Evolutionary conservation across 2,113 vertebrate genomes (phyloP), one percentile per base, ranked within the genome.

Genomic region (Notarius lentiginosus): DNA sequence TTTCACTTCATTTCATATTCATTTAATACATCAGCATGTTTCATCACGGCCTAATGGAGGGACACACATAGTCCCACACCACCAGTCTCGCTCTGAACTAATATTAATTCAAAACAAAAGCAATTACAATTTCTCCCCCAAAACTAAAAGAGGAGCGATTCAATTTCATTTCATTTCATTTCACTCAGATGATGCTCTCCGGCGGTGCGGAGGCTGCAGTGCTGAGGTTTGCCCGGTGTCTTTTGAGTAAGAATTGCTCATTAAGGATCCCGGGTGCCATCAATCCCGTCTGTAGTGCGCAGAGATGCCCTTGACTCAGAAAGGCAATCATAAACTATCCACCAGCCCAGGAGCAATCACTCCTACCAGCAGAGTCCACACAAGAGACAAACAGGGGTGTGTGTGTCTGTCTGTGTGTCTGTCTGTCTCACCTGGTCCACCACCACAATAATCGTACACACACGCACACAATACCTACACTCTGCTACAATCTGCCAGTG

Each of bases 281-380:
- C 87, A 89, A 79, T 89, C 83, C 86, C 66, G 85, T 41, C 75
- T 56, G 47, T 86, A 70, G 65, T 77, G 87, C 66, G n/a, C 70
- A 86, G 87, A 84, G 85, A 88, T 87, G 83, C 81, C 88, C 87
- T 91, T 63, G 81, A 89, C 68, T 91, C 84, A 55, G 83, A 84
- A 88, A 82, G 77, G 30, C 68, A 88, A 87, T 77, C 86, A 85
- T 90, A 87, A 89, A 89, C 81, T 58, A 83, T 77, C 68, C 77
- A 63, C 7, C 79, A 70, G 86, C 80, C 79, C 58, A 75, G 80
- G 53, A 87, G 72, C 70, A 77, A 79, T 83, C 87, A 77, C 63
- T 83, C 55, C 51, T 58, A 85, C 41, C n/a, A 72, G 84, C 11
- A 41, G 60, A 79, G 34, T 51, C 56, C 12, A 83, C 41, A 60